Conservation (phyloP, 2,113 vertebrate species). For the Sylvietta virens region DNA sequence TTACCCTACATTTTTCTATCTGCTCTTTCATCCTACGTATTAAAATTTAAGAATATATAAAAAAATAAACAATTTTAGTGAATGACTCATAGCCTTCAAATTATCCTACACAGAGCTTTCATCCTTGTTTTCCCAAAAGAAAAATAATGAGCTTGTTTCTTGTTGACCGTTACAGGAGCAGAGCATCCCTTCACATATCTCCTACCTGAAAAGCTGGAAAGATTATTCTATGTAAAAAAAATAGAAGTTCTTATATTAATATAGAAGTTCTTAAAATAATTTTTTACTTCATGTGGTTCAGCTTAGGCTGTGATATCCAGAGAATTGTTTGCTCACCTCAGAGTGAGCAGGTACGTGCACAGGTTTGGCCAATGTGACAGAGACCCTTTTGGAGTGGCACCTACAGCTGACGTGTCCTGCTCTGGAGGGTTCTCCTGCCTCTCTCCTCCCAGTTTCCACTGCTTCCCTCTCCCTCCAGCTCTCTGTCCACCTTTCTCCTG, state of each 20-base stretch:
- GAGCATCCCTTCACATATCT: neutral
- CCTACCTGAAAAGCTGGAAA: neutral
- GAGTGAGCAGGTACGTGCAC: neutral
- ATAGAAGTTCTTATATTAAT: fast-evolving
- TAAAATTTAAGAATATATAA: neutral
- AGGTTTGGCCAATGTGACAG: neutral
- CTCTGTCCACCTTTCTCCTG: neutral
- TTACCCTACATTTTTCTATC: neutral
- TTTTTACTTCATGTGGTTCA: neutral
- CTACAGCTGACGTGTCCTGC: neutral
- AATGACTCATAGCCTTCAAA: neutral
- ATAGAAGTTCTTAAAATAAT: fast-evolving
- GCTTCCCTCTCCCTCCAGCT: neutral
- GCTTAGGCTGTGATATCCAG: neutral
- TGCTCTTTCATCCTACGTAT: conserved; percentile 3
- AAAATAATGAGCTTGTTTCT: neutral
- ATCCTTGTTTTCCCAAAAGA: neutral
- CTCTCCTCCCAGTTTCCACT: neutral
- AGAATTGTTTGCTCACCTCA: neutral
- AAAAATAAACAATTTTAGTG: neutral
- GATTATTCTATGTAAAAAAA: neutral
- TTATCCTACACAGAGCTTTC: neutral
- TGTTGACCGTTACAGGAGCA: neutral
- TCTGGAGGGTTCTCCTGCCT: neutral
- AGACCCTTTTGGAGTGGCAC: neutral